Evolutionary conservation across 53 echinoderm and acorn worm species (phyloP).

Genomic region (Arbacia lixula): DNA sequence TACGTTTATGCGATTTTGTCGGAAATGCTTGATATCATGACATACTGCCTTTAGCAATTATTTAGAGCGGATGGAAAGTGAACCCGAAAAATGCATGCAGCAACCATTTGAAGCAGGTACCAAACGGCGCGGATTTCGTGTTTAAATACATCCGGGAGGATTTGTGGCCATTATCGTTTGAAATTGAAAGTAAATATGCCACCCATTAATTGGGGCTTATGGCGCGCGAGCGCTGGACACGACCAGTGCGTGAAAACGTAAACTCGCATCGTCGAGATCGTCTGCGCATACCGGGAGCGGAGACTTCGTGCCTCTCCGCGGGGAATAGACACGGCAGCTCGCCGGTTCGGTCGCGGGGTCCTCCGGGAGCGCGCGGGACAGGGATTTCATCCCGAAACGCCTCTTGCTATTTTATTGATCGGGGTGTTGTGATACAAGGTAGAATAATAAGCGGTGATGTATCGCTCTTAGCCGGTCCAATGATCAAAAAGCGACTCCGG

Average conservation of each 20-base stretch:
- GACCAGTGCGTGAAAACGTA: slow-evolving; percentile 35
- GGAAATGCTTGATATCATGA: too few species aligned
- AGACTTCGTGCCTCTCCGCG: background rate
- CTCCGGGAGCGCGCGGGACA: slow-evolving; percentile 15
- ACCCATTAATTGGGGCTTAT: slow-evolving; percentile 55
- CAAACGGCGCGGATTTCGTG: slow-evolving; percentile 46
- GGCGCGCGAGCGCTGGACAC: slow-evolving; percentile 23
- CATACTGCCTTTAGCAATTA: too few species aligned
- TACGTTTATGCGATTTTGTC: too few species aligned
- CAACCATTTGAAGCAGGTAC: slow-evolving; percentile 8
- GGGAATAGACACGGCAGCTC: slow-evolving; percentile 36
- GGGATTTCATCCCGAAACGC: background rate
- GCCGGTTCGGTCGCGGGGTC: background rate
- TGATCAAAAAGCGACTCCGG: slow-evolving; percentile 29
- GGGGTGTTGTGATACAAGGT: slow-evolving; percentile 40
- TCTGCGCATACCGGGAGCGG: slow-evolving; percentile 15
- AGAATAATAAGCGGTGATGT: slow-evolving; percentile 37
- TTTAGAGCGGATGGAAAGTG: too few species aligned
- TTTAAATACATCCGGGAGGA: slow-evolving; percentile 53
- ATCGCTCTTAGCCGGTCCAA: slow-evolving; percentile 36
- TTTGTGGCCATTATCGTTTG: slow-evolving; percentile 42
- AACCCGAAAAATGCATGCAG: background rate
- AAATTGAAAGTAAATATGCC: slow-evolving; percentile 59
- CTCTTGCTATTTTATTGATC: slow-evolving; percentile 23
- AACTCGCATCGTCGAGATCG: slow-evolving; percentile 26